Evolutionary conservation across 2,888 invertebrate genomes (phyloP).

Genomic region (Polydrusus tereticollis): DNA sequence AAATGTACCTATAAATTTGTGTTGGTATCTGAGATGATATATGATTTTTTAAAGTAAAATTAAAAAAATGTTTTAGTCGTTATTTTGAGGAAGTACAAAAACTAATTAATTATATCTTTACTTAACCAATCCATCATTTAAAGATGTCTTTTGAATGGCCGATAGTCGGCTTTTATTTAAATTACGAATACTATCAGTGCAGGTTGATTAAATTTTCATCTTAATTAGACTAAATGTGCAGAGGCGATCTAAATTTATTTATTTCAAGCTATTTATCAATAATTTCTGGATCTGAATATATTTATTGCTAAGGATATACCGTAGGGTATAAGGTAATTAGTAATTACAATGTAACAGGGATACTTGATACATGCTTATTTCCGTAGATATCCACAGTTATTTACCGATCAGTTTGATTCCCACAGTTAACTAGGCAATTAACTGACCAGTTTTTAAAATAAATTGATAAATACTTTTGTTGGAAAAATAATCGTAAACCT

Average conservation of each 20-base stretch:
- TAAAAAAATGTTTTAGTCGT: background rate
- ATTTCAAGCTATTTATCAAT: constrained; percentile 9
- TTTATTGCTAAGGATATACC: constrained; percentile 3
- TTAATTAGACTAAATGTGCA: constrained; percentile 9
- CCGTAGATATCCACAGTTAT: background rate
- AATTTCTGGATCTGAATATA: background rate
- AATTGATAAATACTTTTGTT: background rate
- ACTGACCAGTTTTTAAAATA: background rate
- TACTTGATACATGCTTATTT: constrained; percentile 3
- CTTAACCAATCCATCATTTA: background rate
- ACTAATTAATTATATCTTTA: background rate
- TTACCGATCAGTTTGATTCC: background rate
- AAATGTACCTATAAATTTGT: too few relatives aligned
- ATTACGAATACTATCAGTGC: background rate
- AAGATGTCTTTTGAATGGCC: background rate
- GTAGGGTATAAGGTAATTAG: constrained; percentile 1
- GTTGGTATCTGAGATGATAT: too few relatives aligned
- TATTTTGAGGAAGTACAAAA: background rate
- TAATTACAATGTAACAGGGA: constrained; percentile 8
- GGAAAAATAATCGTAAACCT: constrained; percentile 1
- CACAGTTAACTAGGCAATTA: constrained; percentile 12
- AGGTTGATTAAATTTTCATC: constrained; percentile 6
- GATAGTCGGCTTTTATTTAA: background rate
- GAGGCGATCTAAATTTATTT: background rate
- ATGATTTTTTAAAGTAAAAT: background rate